phyloP scores from a whole-genome alignment of 1,140 invertebrate genomes.

The Diachasma alloeum region DNA sequence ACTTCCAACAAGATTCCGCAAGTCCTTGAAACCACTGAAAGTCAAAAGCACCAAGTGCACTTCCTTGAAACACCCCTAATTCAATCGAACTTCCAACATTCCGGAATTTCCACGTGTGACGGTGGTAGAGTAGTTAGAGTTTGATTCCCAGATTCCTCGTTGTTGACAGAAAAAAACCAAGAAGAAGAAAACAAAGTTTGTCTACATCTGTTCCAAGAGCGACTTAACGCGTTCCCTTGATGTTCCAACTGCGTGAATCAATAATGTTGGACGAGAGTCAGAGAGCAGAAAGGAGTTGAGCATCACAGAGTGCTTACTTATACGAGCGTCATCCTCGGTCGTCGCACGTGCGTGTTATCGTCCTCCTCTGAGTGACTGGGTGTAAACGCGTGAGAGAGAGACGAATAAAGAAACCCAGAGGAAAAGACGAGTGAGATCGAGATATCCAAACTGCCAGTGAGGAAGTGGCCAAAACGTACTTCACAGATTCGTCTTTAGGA shows the following conservation, averaged over 20 bases:
- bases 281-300: neutral
- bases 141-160: neutral
- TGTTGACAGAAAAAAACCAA: neutral
- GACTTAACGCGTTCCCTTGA: neutral
- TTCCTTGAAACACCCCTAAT: too few species aligned
- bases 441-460: conserved; percentile 27
- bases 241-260: conserved; percentile 3
- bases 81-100: neutral
- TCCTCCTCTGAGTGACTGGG: neutral
- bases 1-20: too few species aligned
- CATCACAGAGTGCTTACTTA: neutral
- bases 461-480: conserved; percentile 12
- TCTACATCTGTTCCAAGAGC: conserved; percentile 3
- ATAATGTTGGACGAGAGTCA: neutral
- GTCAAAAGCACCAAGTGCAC: too few species aligned
- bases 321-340: neutral
- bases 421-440: conserved; percentile 26
- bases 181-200: conserved; percentile 5
- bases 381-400: neutral
- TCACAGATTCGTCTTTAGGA: neutral
- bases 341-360: neutral
- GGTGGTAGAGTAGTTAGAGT: neutral
- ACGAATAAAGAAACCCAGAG: neutral
- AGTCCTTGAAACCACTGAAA: too few species aligned
- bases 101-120: neutral